Conservation (phyloP, 2,113 vertebrate species). For the Sander lucioperca region DNA sequence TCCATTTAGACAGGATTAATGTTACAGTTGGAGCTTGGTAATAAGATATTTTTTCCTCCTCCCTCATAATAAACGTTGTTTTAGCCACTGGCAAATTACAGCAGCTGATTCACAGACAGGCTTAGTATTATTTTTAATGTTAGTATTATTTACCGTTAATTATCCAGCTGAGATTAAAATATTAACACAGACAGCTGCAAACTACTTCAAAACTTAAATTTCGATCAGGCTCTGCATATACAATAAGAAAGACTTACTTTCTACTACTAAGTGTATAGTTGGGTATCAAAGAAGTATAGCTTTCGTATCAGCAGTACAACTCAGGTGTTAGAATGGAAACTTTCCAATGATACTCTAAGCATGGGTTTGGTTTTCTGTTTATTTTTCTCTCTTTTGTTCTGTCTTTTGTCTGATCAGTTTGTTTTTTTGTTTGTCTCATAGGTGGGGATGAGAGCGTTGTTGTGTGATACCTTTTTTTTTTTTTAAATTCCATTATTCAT, state of each 20-base stretch:
- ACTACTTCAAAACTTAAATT: neutral
- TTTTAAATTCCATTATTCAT: conserved; percentile 29
- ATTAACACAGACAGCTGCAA: neutral
- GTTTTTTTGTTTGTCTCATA: conserved; percentile 80
- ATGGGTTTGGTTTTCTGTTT: conserved; percentile 60
- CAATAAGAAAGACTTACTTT: neutral
- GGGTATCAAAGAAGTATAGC: neutral
- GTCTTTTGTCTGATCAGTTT: conserved; percentile 76
- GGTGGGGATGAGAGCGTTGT: conserved; percentile 81
- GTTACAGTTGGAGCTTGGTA: neutral
- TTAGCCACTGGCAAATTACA: neutral
- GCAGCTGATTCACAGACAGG: neutral
- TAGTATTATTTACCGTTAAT: neutral
- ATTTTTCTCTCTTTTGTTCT: conserved; percentile 53
- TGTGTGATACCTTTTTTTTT: conserved; percentile 72
- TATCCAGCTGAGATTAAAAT: neutral
- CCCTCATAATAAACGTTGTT: neutral
- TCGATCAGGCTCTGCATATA: neutral
- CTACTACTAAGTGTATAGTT: neutral
- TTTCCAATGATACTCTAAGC: neutral
- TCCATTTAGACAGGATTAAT: conserved; percentile 8
- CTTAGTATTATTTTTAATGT: neutral
- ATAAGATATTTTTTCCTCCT: neutral
- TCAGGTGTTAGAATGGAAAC: neutral
- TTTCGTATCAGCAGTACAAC: neutral